These are phyloP conservation scores for Pseudococcus viburni DNA, from an alignment of 2,888 invertebrate genomes.

Conservation along the genomic window DNA sequence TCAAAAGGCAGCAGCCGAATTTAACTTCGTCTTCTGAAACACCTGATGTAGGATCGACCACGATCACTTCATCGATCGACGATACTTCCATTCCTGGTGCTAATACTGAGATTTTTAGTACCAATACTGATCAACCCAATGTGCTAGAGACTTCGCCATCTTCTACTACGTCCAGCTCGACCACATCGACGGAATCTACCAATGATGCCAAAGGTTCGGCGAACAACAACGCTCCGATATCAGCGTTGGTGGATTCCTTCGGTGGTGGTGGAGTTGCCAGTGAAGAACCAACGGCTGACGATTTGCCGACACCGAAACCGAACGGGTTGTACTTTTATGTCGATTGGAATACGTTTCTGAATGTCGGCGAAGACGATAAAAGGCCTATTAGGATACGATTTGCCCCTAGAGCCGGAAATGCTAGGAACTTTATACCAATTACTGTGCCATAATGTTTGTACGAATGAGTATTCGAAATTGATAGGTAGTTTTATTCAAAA, in stretches of 20 bases:
- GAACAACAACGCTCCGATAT: constrained; percentile 73
- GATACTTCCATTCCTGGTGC: constrained; percentile 59
- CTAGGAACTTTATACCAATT: constrained; percentile 83
- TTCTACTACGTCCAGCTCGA: constrained; percentile 36
- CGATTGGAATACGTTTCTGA: constrained; percentile 89
- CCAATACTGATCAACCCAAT: constrained; percentile 62
- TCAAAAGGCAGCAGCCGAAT: constrained; percentile 73
- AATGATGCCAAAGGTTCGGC: constrained; percentile 56
- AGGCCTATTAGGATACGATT: constrained; percentile 82
- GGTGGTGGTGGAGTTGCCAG: constrained; percentile 73
- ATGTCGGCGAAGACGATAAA: constrained; percentile 82
- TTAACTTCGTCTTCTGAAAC: constrained; percentile 64
- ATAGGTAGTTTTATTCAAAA: neutral
- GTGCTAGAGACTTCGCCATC: neutral
- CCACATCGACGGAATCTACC: constrained; percentile 69
- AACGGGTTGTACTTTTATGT: constrained; percentile 88
- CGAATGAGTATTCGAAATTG: neutral
- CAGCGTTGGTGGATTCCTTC: constrained; percentile 84
- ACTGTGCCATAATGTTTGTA: constrained; percentile 78
- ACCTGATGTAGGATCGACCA: constrained; percentile 4
- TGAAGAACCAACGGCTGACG: constrained; percentile 75
- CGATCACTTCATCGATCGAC: constrained; percentile 66
- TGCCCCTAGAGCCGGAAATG: constrained; percentile 85
- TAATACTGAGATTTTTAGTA: constrained; percentile 61
- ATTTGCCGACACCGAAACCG: constrained; percentile 72